phyloP scores from a whole-genome alignment of 2,113 vertebrate species.

The Phocoena phocoena region DNA sequence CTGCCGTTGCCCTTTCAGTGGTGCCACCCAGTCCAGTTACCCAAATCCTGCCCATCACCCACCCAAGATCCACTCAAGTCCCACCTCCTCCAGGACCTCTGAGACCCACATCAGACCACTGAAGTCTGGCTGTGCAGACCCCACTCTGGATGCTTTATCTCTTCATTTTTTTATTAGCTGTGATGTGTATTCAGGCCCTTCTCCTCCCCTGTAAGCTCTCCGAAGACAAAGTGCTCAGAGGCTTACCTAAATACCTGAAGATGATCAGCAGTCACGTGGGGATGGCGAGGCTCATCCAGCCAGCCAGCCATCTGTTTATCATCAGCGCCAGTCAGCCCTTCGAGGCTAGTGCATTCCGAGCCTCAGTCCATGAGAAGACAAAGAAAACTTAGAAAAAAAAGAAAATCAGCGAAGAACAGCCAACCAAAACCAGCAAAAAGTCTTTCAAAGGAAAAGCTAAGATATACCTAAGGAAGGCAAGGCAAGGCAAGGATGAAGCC shows the following conservation, averaged over 20 bases:
- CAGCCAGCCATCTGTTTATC: background rate
- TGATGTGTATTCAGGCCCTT: background rate
- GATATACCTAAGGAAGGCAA: background rate
- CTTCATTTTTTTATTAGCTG: fast-evolving
- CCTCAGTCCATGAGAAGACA: background rate
- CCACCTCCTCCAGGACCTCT: background rate
- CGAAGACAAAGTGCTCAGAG: too few species aligned
- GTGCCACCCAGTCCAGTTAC: too few species aligned
- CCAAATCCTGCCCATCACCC: background rate
- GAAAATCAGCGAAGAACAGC: background rate
- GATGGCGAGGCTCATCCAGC: fast-evolving
- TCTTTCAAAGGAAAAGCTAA: background rate
- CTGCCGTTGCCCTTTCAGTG: background rate
- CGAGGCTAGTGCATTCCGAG: background rate
- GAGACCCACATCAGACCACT: background rate
- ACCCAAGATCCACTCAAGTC: background rate
- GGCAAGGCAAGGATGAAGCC: background rate
- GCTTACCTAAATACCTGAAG: background rate
- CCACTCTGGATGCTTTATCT: fast-evolving
- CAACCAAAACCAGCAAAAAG: background rate
- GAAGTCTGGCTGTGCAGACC: background rate
- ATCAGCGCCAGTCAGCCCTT: background rate
- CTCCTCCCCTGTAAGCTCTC: background rate
- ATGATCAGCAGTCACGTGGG: fast-evolving
- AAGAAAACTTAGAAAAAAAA: background rate